Conservation (phyloP, 2,797 vertebrate genomes). For the Lithobates pipiens region DNA sequence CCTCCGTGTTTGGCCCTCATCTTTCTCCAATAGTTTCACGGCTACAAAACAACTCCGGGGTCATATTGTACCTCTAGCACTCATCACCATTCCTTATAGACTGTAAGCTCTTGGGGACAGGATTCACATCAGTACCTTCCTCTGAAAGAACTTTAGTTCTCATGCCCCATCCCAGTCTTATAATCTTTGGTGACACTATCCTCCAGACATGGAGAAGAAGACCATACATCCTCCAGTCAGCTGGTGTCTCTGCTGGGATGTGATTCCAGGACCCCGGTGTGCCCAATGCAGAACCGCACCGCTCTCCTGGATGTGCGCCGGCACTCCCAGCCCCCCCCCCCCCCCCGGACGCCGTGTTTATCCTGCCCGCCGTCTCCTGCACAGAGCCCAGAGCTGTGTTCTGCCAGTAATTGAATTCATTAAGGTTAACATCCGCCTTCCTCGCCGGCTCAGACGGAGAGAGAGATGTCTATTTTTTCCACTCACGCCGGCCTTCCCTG, state of each 20-base stretch:
- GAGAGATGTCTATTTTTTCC: conserved; percentile 4
- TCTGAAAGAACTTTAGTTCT: too few relatives aligned
- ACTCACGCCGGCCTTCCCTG: background rate
- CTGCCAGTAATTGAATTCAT: conserved; percentile 30
- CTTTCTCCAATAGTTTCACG: too few relatives aligned
- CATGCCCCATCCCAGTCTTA: too few relatives aligned
- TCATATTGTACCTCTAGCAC: background rate
- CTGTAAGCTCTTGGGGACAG: too few relatives aligned
- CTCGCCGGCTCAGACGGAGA: background rate
- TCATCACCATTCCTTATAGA: too few relatives aligned
- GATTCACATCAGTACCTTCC: too few relatives aligned
- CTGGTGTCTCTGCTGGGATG: too few relatives aligned
- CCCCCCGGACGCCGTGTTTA: background rate
- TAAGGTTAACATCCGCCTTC: background rate
- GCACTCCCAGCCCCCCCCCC: background rate
- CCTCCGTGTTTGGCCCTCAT: too few relatives aligned
- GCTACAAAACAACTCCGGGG: background rate
- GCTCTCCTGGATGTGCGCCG: background rate
- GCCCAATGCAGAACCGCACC: background rate
- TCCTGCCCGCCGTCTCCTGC: background rate
- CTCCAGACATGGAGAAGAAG: too few relatives aligned
- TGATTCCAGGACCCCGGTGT: background rate
- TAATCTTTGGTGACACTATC: too few relatives aligned
- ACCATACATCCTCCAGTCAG: background rate
- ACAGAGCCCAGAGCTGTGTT: background rate